Evolutionary conservation across 2,113 vertebrate genomes (phyloP), one percentile per base, ranked within the genome.

Genomic region (Erythrolamprus reginae): DNA sequence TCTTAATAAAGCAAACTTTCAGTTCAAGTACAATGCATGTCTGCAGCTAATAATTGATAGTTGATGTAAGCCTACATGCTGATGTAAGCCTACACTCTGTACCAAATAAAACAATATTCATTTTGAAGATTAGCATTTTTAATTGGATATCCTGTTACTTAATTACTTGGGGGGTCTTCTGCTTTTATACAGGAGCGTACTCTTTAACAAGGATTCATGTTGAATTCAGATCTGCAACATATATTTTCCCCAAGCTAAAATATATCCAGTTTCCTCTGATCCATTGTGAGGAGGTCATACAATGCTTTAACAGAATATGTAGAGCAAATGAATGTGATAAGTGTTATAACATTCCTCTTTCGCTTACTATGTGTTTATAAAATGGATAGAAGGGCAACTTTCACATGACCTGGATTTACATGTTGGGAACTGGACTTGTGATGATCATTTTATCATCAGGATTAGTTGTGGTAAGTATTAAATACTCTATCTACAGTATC

Each of bases 361-460:
- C 33, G n/a, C 33, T 88, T 91, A 33, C 19, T 15, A 89, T 86
- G n/a, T 94, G 0, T 91, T 92, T 95, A 55, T 92, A 84, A 88
- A 65, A 51, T 0, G 61, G 53, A 53, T 92, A 96, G 95, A 93
- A 92, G 26, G 92, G 90, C 70, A 93, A 89, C 24, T 90, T 95
- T 92, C 93, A 93, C 45, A 56, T 93, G 92, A 94, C 85, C 2
- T 94, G 95, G 92, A 85, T 95, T 56, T 93, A 51, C n/a, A 82
- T 47, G 1, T 90, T 93, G 86, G 93, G 93, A 0, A 93, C 87
- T 56, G 95, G 94, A 88, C 70, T 96, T 89, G 89, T 84, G n/a
- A 93, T 95, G 94, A 88, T 95, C 24, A 9, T 94, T 82, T 45
- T 95, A 50, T 94, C 92, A 85, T 93, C 4, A 1, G 89, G 65